A percentile compares a stretch with the other conserved stretches of the same genome.
Conservation (phyloP, 2,113 vertebrate species). For the Eidolon helvum region DNA sequence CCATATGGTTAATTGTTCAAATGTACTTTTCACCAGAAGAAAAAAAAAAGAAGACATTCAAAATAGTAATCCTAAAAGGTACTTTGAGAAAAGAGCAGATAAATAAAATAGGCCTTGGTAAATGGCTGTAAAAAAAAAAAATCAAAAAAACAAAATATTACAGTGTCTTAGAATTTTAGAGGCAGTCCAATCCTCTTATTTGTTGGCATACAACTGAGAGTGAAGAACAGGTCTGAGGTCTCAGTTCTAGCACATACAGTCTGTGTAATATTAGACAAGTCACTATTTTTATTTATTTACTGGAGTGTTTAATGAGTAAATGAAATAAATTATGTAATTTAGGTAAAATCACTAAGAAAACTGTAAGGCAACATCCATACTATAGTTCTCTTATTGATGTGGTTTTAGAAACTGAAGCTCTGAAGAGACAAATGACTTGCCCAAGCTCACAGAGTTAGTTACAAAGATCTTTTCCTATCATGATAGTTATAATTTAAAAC, state of each 20-base stretch:
- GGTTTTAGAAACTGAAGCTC: not conserved
- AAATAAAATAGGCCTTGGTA: not conserved
- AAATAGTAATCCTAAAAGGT: not conserved
- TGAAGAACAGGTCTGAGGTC: not conserved
- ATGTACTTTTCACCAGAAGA: not conserved
- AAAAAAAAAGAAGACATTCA: not conserved
- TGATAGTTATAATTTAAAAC: slow-evolving; percentile 9
- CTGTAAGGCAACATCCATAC: not conserved
- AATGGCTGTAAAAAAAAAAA: not conserved
- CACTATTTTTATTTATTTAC: not conserved
- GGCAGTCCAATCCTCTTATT: not conserved
- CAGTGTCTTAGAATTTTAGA: not conserved
- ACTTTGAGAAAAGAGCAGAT: not conserved
- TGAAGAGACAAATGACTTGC: not conserved
- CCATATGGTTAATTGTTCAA: not conserved
- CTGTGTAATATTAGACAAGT: not conserved
- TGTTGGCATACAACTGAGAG: not conserved
- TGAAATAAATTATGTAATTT: not conserved
- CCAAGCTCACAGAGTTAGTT: not conserved
- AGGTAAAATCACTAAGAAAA: slow-evolving; percentile 16
- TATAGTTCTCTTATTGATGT: not conserved
- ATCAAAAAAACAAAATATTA: not conserved
- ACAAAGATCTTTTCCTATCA: not conserved
- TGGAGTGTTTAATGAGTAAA: not conserved
- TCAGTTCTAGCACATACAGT: not conserved